Evolutionary conservation across 1,140 invertebrate species (phyloP).

Genomic region (Heterodera schachtii): DNA sequence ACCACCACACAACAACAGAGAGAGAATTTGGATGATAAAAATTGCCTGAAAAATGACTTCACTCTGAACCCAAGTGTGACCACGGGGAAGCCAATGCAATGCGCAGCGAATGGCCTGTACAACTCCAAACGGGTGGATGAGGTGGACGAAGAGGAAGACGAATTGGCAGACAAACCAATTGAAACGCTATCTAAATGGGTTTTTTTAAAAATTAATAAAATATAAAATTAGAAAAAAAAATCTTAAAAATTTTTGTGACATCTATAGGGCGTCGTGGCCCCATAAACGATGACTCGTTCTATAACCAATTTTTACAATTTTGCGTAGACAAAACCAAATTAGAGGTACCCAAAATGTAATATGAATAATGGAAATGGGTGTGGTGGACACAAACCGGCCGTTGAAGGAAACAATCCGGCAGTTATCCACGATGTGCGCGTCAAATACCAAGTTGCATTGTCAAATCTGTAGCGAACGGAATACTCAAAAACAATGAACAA

Average conservation of each 20-base stretch:
- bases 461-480: conserved; percentile 79
- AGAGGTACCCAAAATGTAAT: too few relatives aligned
- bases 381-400: conserved; percentile 36
- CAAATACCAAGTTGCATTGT: conserved; percentile 87
- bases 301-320: too few relatives aligned
- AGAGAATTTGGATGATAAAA: conserved; percentile 1
- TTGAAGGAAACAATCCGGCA: conserved; percentile 53
- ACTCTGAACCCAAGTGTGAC: conserved; percentile 87
- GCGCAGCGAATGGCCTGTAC: conserved; percentile 94
- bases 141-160: conserved; percentile 72
- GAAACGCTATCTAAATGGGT: conserved; percentile 72
- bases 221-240: too few relatives aligned
- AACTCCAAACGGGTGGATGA: conserved; percentile 87
- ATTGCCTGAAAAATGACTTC: conserved; percentile 51
- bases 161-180: conserved; percentile 86
- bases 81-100: conserved; percentile 96
- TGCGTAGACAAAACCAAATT: too few relatives aligned
- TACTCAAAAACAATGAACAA: conserved; percentile 55
- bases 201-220: too few relatives aligned
- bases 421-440: conserved; percentile 80
- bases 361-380: too few relatives aligned
- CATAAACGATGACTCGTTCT: too few relatives aligned
- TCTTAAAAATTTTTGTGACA: too few relatives aligned
- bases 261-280: too few relatives aligned
- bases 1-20: too few relatives aligned